Base-by-base conservation (phyloP, 2,113 vertebrate genomes). In the Corythaeola cristata region DNA sequence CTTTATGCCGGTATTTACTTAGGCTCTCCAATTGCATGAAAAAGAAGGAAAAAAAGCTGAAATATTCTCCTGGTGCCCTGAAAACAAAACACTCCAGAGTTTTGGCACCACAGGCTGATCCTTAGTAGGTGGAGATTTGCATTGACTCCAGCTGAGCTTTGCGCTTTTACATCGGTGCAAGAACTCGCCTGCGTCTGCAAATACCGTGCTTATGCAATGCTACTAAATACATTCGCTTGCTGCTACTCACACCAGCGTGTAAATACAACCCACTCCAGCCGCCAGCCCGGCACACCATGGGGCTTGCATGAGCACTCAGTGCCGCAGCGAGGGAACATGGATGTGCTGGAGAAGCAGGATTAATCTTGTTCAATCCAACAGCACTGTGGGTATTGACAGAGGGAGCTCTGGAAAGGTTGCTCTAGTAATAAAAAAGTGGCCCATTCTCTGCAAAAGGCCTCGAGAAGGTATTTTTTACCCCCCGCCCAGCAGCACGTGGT, bases 121-220 rank as follows among this genome's bases (percentile, higher is more conserved):
- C 92, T 89, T 49, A 76, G 91, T 85, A 62, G 92, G 92, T 49
- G 91, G 91, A 82, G 93, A 92, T 95, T 85, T 76, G 89, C 55
- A 53, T 3, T 15, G 81, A 53, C 88, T 94, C 89, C 90, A 85
- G 80, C 89, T 94, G 94, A 95, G 95, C 90, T 92, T 81, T 90
- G 94, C 83, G 92, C 90, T 72, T 95, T 94, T 92, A 97, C 96
- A 96, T 89, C 83, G 96, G 76, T 15, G 2, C 86, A 33, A 72
- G 90, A 93, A 89, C 89, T 76, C 22, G 77, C 89, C 95, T 41
- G 68, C 14, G 27, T 92, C 92, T 93, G 96, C 94, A 89, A 85
- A 89, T 55, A 11, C 89, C 62, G 37, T 1, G 74, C 95, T 96
- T 88, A 92, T 76, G 96, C 96, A 96, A 76, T 79, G 91, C 69